A percentile compares a stretch with the other conserved stretches of the same genome.
phyloP scores from a whole-genome alignment of 2,113 vertebrate species.

The Gymnogyps californianus region DNA sequence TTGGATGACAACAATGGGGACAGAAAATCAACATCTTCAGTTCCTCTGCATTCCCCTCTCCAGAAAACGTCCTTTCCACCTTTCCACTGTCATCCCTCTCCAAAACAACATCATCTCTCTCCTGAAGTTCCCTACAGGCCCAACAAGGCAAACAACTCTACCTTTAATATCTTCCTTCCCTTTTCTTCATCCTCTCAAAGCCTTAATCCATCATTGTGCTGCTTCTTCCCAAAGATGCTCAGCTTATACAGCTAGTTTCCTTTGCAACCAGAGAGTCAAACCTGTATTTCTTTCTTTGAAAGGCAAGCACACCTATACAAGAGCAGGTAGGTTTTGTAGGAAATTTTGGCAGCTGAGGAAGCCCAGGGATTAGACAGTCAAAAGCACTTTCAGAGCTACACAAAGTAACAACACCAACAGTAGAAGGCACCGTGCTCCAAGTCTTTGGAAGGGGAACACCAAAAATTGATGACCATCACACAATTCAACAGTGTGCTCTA shows the following conservation, averaged over 20 bases:
- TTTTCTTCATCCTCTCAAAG: neutral
- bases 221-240: neutral
- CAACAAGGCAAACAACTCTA: neutral
- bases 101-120: neutral
- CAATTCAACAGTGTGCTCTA: neutral
- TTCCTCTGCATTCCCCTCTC: neutral
- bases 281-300: neutral
- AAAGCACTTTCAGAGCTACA: neutral
- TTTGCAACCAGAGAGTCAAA: neutral
- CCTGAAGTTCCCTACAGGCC: neutral
- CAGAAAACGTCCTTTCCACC: rapidly evolving
- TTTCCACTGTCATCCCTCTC: neutral
- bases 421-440: neutral
- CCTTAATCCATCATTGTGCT: neutral
- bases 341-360: neutral
- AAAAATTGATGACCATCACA: neutral
- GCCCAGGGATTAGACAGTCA: neutral
- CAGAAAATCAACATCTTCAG: neutral
- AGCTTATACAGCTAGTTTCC: neutral
- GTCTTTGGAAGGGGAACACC: neutral
- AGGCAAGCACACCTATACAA: neutral
- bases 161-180: neutral
- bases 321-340: neutral
- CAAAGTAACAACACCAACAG: neutral
- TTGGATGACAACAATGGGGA: neutral